phyloP scores from a whole-genome alignment of 2,797 vertebrate species.

The Argyrosomus regius region DNA sequence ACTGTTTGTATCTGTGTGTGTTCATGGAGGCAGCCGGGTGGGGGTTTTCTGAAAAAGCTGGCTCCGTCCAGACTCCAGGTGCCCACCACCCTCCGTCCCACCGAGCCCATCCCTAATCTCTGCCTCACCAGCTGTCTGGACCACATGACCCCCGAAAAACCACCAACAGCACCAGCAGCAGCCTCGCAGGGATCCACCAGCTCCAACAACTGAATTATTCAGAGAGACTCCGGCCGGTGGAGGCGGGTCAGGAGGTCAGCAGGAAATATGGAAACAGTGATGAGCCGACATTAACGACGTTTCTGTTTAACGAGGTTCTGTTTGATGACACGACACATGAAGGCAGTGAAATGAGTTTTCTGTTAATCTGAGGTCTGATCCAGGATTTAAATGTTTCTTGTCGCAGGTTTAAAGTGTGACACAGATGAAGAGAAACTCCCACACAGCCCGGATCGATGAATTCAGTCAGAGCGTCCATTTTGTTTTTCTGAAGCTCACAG shows the following conservation, averaged over 20 bases:
- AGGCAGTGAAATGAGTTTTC: not conserved
- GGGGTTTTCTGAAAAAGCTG: constrained; percentile 51
- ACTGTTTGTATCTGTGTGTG: not conserved
- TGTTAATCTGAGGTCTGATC: not conserved
- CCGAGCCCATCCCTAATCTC: constrained; percentile 76
- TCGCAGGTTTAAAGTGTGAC: too few relatives aligned
- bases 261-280: not conserved
- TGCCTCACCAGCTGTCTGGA: constrained; percentile 83
- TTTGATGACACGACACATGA: too few relatives aligned
- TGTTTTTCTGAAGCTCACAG: too few relatives aligned
- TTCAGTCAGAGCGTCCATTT: too few relatives aligned
- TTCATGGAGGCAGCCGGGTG: constrained; percentile 1
- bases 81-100: constrained; percentile 63
- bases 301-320: too few relatives aligned
- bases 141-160: constrained; percentile 72
- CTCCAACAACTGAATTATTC: constrained; percentile 74
- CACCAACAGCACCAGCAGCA: constrained; percentile 57
- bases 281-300: not conserved
- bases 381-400: too few relatives aligned
- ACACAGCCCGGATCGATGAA: too few relatives aligned
- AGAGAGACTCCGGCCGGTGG: constrained; percentile 37
- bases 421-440: too few relatives aligned
- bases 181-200: constrained; percentile 52
- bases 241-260: not conserved
- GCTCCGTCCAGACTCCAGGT: constrained; percentile 69